Evolutionary conservation across 1,140 invertebrate species (phyloP), one percentile per base, ranked within the genome.

Genomic region (Drosophila dunni): DNA sequence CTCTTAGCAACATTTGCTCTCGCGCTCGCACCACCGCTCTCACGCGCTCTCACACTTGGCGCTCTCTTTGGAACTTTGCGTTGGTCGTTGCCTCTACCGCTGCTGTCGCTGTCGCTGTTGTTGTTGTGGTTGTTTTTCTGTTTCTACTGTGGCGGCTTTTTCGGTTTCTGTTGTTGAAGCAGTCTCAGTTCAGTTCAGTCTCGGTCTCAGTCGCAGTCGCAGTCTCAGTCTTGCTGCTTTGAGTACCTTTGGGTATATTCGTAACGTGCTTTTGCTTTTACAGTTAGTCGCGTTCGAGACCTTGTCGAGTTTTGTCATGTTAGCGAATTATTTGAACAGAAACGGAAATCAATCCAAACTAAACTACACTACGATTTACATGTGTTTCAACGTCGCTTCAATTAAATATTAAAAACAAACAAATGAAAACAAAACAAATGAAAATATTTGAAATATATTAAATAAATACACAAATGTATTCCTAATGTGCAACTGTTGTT

Each of bases 271-370:
- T 82, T 77, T 78, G 85, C 83, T 84, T 91, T 92, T 92, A 92
- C 91, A 91, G 91, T 92, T 92, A 92, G 89, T 92, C 91, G 91
- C 91, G 82, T 92, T 91, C 85, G 81, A 92, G 91, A 91, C 91
- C 88, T 92, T 92, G 91, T 91, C 91, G 82, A 91, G 91, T 91
- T 91, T 92, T 92, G 91, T 92, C 88, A 91, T 91, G 82, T 91
- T 91, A 83, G 83, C 75, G 75, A 82, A 81, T 72, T 76, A 88
- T 81, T 67, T 46, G 13, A 64, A 70, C 17, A 64, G 4, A 20
- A 48, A 42, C 38, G 40, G 29, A 63, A 70, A 34, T 13, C 44
- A 63, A 70, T 34, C 20, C 44, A 63, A 33, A 38, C 8, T 51
- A 72, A 57, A 72, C 36, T 57, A 10, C 17, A 58, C 17, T 2